Evolutionary conservation across 2,113 vertebrate species (phyloP), one percentile per base, ranked within the genome.

Genomic region (Cathartes aura): DNA sequence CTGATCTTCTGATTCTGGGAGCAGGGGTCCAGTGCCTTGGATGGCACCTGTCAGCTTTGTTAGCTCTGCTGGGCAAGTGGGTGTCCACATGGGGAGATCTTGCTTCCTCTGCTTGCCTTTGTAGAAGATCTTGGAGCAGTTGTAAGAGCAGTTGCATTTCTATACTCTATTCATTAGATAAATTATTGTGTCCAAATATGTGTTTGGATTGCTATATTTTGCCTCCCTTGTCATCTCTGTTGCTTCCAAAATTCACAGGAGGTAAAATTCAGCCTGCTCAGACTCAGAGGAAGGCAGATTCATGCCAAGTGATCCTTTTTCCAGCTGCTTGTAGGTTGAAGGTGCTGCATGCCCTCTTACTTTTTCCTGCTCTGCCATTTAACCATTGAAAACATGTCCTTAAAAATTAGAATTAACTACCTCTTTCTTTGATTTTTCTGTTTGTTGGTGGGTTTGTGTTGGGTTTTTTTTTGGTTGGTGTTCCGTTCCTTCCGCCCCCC

Each of bases 41-140:
- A 1, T 7, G 4, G 40, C n/a, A 18, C 26, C 23, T 0, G 0
- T 30, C 43, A 82, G 58, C 38, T 59, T 58, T 22, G 32, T 23
- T 19, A 43, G 55, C 32, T 29, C 40, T 84, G 48, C 55, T 74
- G 82, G 60, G 6, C 55, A 34, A 2, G 1, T 78, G 60, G 26
- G 24, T 45, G 60, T 19, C 74, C 40, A 1, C 12, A 10, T 5
- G 21, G 29, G 19, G 47, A 67, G 36, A 23, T 64, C 15, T 34
- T 68, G 29, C 29, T 58, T 62, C 74, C 42, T 40, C 29, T 71
- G 21, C 58, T 76, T 9, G 7, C 23, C n/a, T 64, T 82, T 0
- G 0, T 2, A 3, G 43, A 26, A 5, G 23, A 8, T 47, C 17
- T 79, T 81, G 48, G 36, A 66, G 12, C 40, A 40, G 10, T 9